A percentile compares a stretch with the other conserved stretches of the same genome.
Evolutionary conservation across 2,797 vertebrate genomes (phyloP).

Genomic region (Graptemys geographica): DNA sequence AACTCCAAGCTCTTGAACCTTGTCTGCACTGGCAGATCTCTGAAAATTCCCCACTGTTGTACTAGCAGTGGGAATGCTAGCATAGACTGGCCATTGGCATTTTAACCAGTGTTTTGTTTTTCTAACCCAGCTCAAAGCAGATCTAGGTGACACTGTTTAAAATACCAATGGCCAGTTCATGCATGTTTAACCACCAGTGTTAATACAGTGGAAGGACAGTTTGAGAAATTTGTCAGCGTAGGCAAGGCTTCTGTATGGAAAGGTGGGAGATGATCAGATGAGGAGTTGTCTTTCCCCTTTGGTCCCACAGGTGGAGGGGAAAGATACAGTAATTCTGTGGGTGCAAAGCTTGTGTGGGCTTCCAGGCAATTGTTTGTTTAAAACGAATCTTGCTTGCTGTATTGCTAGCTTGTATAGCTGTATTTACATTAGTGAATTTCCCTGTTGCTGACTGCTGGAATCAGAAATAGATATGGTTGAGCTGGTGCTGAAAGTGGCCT

Average conservation of each 20-base stretch:
- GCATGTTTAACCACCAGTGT: not conserved
- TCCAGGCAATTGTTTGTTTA: not conserved
- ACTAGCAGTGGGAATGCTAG: not conserved
- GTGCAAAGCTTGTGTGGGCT: not conserved
- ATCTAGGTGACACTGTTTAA: not conserved
- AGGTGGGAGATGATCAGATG: not conserved
- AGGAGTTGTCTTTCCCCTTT: not conserved
- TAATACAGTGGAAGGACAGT: not conserved
- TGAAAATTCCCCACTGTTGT: not conserved
- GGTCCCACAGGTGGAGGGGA: not conserved
- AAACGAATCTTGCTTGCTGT: not conserved
- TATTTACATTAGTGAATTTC: not conserved
- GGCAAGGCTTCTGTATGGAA: not conserved
- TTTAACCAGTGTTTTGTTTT: not conserved
- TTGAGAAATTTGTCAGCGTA: not conserved
- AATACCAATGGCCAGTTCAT: not conserved
- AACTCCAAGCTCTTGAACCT: not conserved
- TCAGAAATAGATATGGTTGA: not conserved
- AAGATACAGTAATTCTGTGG: not conserved
- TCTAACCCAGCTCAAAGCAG: not conserved
- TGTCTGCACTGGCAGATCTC: not conserved
- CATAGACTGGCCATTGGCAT: not conserved
- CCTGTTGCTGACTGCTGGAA: not conserved
- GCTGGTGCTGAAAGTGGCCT: not conserved
- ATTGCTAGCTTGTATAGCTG: not conserved